Evolutionary conservation across 2,888 invertebrate genomes (phyloP).

Genomic region (Aphodius sticticus): DNA sequence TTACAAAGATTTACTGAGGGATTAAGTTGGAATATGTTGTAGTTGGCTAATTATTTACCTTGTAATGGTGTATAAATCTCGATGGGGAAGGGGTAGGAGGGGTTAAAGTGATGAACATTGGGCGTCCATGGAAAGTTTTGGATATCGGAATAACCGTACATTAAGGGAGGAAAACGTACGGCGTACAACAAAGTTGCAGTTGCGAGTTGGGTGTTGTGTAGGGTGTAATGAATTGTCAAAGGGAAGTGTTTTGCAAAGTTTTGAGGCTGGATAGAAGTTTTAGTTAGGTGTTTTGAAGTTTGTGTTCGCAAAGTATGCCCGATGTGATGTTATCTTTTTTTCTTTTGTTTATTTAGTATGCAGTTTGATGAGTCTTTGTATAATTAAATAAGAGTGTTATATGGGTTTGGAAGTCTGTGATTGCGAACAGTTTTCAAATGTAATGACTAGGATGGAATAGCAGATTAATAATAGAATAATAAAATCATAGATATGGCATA

Average conservation of each 20-base stretch:
- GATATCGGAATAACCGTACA: not conserved
- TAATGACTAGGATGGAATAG: too few relatives aligned
- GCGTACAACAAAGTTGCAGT: not conserved
- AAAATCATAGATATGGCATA: too few relatives aligned
- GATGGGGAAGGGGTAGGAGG: not conserved
- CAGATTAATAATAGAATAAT: too few relatives aligned
- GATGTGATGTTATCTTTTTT: too few relatives aligned
- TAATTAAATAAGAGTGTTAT: too few relatives aligned
- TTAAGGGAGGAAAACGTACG: not conserved
- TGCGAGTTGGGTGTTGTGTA: not conserved
- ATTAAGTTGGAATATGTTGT: constrained; percentile 21
- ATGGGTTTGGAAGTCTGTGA: too few relatives aligned
- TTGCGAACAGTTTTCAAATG: too few relatives aligned
- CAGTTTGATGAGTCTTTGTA: too few relatives aligned
- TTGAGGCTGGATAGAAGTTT: not conserved
- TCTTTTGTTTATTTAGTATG: too few relatives aligned
- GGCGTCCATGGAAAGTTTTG: not conserved
- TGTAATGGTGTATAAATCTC: constrained; percentile 16
- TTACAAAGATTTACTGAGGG: constrained; percentile 19
- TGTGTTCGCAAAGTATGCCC: not conserved
- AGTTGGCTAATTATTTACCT: constrained; percentile 19
- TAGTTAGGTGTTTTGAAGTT: not conserved
- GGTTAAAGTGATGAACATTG: not conserved
- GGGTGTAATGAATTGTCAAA: not conserved
- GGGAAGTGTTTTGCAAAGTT: not conserved